Evolutionary conservation across 2,888 invertebrate genomes (phyloP).

Genomic region (Cheiracanthium punctorium): DNA sequence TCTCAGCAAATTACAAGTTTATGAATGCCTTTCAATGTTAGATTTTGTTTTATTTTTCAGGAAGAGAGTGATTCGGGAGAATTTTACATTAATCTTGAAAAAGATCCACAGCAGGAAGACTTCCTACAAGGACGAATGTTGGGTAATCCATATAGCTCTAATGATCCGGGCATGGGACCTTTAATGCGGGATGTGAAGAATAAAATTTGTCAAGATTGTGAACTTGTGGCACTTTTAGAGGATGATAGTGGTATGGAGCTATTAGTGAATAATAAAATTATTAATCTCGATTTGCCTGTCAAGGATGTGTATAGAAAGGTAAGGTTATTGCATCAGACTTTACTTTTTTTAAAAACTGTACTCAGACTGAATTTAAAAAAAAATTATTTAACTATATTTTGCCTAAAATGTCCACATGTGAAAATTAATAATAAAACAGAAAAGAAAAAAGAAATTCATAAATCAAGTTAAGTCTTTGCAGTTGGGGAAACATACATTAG

Average conservation of each 20-base stretch:
- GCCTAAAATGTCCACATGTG: too few species aligned
- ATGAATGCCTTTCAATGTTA: background rate
- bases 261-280: slow-evolving; percentile 97
- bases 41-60: slow-evolving; percentile 71
- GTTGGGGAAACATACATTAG: too few species aligned
- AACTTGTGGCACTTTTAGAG: slow-evolving; percentile 96
- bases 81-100: slow-evolving; percentile 96
- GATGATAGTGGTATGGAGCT: slow-evolving; percentile 99
- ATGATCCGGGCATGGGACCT: slow-evolving; percentile 95
- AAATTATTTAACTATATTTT: too few species aligned
- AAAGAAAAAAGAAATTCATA: too few species aligned
- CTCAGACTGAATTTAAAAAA: too few species aligned
- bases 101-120: slow-evolving; percentile 99
- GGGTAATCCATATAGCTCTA: slow-evolving; percentile 97
- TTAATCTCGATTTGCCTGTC: slow-evolving; percentile 95
- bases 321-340: background rate
- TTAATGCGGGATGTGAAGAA: slow-evolving; percentile 99
- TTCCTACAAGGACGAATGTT: slow-evolving; percentile 98
- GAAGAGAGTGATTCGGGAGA: slow-evolving; percentile 98
- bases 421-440: too few species aligned
- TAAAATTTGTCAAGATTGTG: slow-evolving; percentile 98
- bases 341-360: too few species aligned
- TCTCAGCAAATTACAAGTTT: too few species aligned
- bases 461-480: too few species aligned
- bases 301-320: slow-evolving; percentile 83